phyloP scores from a whole-genome alignment of 2,888 invertebrate genomes.

The Linyphia triangularis region DNA sequence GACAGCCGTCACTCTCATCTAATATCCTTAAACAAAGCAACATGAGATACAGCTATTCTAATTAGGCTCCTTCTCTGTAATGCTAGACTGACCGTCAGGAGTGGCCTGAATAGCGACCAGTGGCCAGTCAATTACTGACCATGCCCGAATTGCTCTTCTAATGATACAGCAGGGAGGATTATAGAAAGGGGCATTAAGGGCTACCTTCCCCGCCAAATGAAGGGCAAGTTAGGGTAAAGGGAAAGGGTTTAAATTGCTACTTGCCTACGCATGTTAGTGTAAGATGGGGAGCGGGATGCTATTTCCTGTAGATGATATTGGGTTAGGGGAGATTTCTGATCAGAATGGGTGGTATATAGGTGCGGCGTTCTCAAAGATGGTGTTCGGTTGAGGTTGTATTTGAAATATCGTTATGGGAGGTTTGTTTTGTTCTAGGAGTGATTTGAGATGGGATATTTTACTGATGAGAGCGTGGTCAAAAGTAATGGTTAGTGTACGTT shows the following conservation, averaged over 20 bases:
- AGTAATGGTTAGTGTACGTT: too few species aligned
- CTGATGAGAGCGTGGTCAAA: too few species aligned
- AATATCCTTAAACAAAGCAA: too few species aligned
- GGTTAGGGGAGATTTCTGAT: neutral
- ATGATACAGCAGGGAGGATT: constrained; percentile 39
- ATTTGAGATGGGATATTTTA: too few species aligned
- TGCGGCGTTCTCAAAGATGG: neutral
- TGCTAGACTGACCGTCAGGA: too few species aligned
- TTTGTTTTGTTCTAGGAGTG: too few species aligned
- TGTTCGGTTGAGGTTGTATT: neutral
- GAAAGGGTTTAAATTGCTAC: constrained; percentile 12
- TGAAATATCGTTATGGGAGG: too few species aligned
- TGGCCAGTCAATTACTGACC: constrained; percentile 58
- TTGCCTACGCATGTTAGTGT: too few species aligned
- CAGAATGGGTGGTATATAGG: neutral
- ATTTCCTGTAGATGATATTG: neutral
- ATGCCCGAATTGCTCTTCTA: constrained; percentile 19
- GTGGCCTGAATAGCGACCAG: neutral
- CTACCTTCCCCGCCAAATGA: neutral
- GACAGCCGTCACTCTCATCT: too few species aligned
- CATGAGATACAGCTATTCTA: too few species aligned
- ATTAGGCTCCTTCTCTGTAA: too few species aligned
- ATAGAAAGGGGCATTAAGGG: constrained; percentile 3
- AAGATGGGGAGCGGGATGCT: neutral
- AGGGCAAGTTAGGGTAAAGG: too few species aligned